Percentiles rank a stretch among this genome's conserved stretches.
These are phyloP conservation scores for Lasaia peninsularis DNA, from an alignment of 1,140 invertebrate genomes.

Conservation along the genomic window DNA sequence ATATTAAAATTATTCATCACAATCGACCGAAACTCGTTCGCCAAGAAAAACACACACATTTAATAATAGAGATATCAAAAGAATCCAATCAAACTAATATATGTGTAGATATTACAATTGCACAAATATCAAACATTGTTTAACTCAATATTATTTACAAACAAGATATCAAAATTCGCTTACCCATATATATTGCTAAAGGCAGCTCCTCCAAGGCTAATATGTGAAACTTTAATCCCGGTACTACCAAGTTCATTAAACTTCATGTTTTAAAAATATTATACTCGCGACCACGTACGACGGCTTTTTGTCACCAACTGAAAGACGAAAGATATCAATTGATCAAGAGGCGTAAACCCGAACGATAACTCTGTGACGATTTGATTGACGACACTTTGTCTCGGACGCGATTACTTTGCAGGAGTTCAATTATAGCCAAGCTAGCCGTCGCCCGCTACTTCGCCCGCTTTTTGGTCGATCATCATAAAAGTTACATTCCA, in stretches of 20 bases:
- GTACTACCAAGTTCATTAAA: conserved; percentile 78
- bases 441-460: too few species aligned
- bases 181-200: conserved; percentile 79
- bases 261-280: conserved; percentile 34
- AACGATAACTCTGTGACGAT: too few species aligned
- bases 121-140: not conserved
- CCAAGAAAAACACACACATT: too few species aligned
- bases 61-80: too few species aligned
- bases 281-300: not conserved
- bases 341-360: not conserved
- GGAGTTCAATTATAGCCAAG: too few species aligned
- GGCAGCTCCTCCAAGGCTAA: conserved; percentile 78
- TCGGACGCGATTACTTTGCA: too few species aligned
- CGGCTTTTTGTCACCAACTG: conserved; percentile 5
- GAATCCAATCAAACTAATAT: too few species aligned
- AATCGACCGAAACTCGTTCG: too few species aligned
- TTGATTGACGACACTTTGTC: too few species aligned
- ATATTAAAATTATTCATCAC: too few species aligned
- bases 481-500: too few species aligned
- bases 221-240: conserved; percentile 77
- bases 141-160: not conserved
- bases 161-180: conserved; percentile 16
- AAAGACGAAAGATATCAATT: not conserved
- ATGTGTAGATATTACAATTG: not conserved
- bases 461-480: too few species aligned